phyloP scores from a whole-genome alignment of 2,888 invertebrate species.

The Deilephila elpenor region DNA sequence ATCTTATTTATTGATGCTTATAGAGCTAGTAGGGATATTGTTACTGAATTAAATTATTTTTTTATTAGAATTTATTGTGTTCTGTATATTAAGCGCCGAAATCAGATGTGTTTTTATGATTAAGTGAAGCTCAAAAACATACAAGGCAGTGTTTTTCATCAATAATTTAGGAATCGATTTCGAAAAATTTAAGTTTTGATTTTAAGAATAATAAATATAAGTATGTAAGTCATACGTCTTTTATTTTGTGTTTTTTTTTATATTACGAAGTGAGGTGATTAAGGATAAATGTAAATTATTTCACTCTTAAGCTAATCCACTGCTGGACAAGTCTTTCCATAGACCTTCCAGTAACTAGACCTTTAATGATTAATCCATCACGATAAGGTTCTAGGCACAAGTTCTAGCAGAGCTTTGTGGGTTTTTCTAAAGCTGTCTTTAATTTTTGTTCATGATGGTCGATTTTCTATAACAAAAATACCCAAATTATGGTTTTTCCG shows the following conservation, averaged over 20 bases:
- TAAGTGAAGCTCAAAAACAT: conserved; percentile 72
- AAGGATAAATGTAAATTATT: background rate
- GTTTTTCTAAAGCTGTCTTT: too few relatives aligned
- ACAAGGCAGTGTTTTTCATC: conserved; percentile 55
- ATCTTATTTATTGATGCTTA: conserved; percentile 81
- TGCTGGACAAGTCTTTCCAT: background rate
- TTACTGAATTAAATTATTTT: conserved; percentile 78
- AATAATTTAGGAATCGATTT: conserved; percentile 68
- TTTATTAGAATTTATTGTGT: conserved; percentile 73
- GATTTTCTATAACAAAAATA: too few relatives aligned
- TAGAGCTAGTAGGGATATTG: conserved; percentile 70
- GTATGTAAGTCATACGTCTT: conserved; percentile 53
- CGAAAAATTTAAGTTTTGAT: conserved; percentile 68
- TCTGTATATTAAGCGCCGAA: conserved; percentile 78
- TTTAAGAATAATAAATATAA: conserved; percentile 78
- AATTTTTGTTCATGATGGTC: too few relatives aligned
- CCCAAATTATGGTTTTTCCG: too few relatives aligned
- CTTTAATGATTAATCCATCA: too few relatives aligned
- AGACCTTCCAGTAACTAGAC: too few relatives aligned
- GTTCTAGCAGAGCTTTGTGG: too few relatives aligned
- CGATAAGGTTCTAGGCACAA: too few relatives aligned
- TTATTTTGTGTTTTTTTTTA: conserved; percentile 44
- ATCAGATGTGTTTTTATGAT: conserved; percentile 69
- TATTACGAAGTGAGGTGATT: background rate
- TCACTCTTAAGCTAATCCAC: background rate